These are phyloP conservation scores for Tetramorium parvispinum DNA, from an alignment of 1,140 invertebrate species.

Conservation along the genomic window DNA sequence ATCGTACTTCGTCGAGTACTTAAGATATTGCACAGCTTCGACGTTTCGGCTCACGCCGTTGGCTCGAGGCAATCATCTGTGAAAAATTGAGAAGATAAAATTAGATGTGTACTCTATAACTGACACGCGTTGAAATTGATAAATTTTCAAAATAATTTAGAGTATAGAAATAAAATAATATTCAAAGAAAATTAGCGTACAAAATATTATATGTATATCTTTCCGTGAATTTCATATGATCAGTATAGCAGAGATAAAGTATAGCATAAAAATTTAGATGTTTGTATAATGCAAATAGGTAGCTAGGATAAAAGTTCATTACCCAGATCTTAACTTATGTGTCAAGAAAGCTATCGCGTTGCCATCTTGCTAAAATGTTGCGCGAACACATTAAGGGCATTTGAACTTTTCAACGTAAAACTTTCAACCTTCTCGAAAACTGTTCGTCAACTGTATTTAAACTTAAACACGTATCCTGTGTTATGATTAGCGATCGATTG, in stretches of 20 bases:
- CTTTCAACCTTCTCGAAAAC: constrained; percentile 23
- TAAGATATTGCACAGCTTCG: background rate
- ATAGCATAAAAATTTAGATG: background rate
- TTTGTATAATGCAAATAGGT: background rate
- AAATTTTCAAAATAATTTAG: background rate
- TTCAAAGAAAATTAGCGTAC: background rate
- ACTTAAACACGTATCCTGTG: constrained; percentile 9
- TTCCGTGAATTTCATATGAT: background rate
- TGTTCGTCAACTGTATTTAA: constrained; percentile 16
- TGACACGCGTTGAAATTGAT: constrained; percentile 8
- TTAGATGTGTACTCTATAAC: background rate
- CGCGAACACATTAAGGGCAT: constrained; percentile 27
- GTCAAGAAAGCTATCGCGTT: background rate
- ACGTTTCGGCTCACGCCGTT: background rate
- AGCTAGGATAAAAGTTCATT: constrained; percentile 20
- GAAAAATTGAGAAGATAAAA: background rate
- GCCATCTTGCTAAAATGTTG: constrained; percentile 28
- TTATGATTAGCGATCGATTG: constrained; percentile 6
- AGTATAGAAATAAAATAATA: background rate
- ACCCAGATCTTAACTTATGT: background rate
- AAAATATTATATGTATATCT: background rate
- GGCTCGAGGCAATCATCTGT: constrained; percentile 28
- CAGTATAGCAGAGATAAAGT: no score
- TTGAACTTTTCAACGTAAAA: constrained; percentile 2
- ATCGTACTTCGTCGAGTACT: constrained; percentile 40